Conservation (phyloP, 2,113 vertebrate species). For the Dromaius novaehollandiae region DNA sequence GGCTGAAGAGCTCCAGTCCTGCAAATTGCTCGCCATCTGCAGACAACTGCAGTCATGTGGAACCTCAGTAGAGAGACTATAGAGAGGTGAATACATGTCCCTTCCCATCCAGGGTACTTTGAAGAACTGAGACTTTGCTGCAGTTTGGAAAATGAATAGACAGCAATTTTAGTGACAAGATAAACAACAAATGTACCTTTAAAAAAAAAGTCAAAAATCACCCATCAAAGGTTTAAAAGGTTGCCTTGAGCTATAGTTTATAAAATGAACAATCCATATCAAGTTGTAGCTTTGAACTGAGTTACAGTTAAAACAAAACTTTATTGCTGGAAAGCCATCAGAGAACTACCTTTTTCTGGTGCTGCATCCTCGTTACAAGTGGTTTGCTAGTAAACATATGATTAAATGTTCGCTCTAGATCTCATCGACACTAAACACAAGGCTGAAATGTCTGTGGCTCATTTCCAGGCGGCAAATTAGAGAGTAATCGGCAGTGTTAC, state of each 20-base stretch:
- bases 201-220: not conserved
- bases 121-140: not conserved
- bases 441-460: slow-evolving; percentile 71
- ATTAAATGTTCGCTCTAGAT: slow-evolving; percentile 65
- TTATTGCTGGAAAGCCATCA: slow-evolving; percentile 38
- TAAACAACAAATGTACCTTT: not conserved
- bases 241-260: not conserved
- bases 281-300: slow-evolving; percentile 22
- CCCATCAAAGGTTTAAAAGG: not conserved
- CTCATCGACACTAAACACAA: slow-evolving; percentile 68
- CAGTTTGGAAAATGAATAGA: not conserved
- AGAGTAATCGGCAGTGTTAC: slow-evolving; percentile 63
- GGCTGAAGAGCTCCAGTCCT: not conserved
- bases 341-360: slow-evolving; percentile 17
- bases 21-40: not conserved
- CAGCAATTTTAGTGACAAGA: not conserved
- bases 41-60: not conserved
- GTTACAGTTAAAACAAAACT: slow-evolving; percentile 42
- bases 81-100: not conserved
- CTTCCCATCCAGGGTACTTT: not conserved
- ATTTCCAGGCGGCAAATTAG: slow-evolving; percentile 79
- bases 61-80: not conserved
- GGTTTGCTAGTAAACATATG: slow-evolving; percentile 68
- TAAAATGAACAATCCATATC: not conserved
- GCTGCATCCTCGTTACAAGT: slow-evolving; percentile 26